phyloP scores from a whole-genome alignment of 2,797 vertebrate species.

The Mormyrops attenuatus region DNA sequence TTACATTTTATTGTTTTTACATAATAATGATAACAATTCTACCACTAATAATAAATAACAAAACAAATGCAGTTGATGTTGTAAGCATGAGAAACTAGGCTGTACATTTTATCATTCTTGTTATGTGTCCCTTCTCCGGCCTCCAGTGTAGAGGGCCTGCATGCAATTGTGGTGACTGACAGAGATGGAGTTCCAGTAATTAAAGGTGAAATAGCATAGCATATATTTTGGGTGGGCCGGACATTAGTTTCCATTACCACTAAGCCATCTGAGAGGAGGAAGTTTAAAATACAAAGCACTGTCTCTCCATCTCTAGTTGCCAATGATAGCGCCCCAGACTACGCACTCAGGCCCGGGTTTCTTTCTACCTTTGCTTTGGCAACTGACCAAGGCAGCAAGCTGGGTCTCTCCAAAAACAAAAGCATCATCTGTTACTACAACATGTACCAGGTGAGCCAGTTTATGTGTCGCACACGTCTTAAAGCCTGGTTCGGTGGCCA shows the following conservation, averaged over 20 bases:
- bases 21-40: neutral
- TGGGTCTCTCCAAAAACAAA: constrained; percentile 96
- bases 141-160: constrained; percentile 84
- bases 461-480: neutral
- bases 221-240: neutral
- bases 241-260: neutral
- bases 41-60: neutral
- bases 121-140: neutral
- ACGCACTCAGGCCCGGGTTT: constrained; percentile 84
- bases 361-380: constrained; percentile 91
- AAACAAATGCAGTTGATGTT: neutral
- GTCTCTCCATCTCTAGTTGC: constrained; percentile 65
- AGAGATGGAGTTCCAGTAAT: constrained; percentile 90
- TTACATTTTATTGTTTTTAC: neutral
- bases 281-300: neutral
- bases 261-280: neutral
- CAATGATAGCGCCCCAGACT: constrained; percentile 90
- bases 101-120: neutral
- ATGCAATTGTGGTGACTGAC: constrained; percentile 89
- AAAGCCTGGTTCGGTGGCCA: neutral
- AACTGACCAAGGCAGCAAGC: constrained; percentile 95
- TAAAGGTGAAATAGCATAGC: constrained; percentile 73
- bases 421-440: constrained; percentile 98
- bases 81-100: neutral
- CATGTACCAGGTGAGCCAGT: constrained; percentile 69